Evolutionary conservation across 1,140 invertebrate species (phyloP).

Genomic region (Neodiprion pinetum): DNA sequence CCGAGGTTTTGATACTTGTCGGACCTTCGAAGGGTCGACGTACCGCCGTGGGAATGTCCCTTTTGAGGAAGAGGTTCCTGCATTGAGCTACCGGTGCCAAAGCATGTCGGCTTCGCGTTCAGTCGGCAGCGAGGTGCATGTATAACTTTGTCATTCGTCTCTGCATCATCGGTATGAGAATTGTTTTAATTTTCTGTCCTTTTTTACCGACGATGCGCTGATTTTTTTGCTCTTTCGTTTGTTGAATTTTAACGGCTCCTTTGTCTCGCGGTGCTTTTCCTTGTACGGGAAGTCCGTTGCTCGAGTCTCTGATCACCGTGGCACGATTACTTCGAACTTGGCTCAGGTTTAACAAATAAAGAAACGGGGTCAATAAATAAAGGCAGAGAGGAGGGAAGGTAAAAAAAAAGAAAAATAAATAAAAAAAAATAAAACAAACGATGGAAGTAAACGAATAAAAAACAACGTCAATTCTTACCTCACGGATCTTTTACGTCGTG

Average conservation of each 20-base stretch:
- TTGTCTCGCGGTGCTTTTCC: not conserved
- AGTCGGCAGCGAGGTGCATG: no score
- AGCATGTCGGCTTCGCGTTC: no score
- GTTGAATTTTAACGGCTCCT: conserved; percentile 4
- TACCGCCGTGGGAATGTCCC: conserved; percentile 3
- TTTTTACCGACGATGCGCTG: no score
- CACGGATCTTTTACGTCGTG: not conserved
- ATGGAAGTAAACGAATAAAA: no score
- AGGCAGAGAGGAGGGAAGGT: not conserved
- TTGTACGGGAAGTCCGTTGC: not conserved
- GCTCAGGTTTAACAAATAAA: not conserved
- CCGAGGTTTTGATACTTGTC: not conserved
- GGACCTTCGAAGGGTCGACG: not conserved
- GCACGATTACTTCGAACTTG: not conserved
- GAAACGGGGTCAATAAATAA: no score
- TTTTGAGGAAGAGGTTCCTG: conserved; percentile 7
- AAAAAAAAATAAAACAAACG: not conserved
- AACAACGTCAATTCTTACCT: not conserved
- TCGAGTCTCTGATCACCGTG: not conserved
- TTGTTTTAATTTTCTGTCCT: no score
- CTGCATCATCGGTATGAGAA: no score
- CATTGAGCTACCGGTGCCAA: not conserved
- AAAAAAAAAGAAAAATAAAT: not conserved
- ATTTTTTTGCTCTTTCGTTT: not conserved
- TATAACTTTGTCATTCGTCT: no score